Percentiles rank a stretch among this genome's conserved stretches.
These are phyloP conservation scores for Fratercula arctica DNA, from an alignment of 2,797 vertebrate species.

Conservation along the genomic window DNA sequence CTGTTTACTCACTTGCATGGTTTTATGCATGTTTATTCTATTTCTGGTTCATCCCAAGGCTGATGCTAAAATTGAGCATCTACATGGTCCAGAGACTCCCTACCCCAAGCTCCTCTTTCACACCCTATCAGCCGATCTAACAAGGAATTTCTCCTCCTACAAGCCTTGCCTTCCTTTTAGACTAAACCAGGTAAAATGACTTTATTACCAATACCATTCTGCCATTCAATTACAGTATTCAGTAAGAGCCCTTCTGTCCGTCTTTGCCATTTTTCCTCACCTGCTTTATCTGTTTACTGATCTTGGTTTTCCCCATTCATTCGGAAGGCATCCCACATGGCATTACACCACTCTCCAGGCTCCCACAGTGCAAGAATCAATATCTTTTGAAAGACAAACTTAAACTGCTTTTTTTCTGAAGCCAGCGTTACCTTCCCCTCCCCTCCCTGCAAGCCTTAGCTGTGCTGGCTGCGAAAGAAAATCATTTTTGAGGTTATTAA, in stretches of 20 bases:
- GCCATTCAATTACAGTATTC: background rate
- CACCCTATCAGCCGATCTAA: background rate
- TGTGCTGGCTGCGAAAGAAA: background rate
- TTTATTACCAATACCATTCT: background rate
- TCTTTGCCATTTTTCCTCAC: background rate
- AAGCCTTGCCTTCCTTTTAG: background rate
- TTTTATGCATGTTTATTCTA: background rate
- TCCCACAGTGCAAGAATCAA: background rate
- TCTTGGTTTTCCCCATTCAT: background rate
- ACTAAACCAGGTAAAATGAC: background rate
- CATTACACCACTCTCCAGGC: background rate
- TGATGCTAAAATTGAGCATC: background rate
- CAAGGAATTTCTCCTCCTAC: background rate
- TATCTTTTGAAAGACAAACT: background rate
- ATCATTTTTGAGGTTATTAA: constrained; percentile 4
- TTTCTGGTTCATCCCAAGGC: background rate
- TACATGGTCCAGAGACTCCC: rapidly evolving
- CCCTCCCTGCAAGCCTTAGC: background rate
- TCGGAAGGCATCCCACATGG: background rate
- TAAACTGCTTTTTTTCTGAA: background rate
- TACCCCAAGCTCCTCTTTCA: background rate
- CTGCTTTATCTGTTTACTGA: background rate
- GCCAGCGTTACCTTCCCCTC: background rate
- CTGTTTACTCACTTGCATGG: background rate
- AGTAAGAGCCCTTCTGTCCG: background rate